These are phyloP conservation scores for Phalanger gymnotis DNA, from an alignment of 2,797 vertebrate species.

Conservation along the genomic window DNA sequence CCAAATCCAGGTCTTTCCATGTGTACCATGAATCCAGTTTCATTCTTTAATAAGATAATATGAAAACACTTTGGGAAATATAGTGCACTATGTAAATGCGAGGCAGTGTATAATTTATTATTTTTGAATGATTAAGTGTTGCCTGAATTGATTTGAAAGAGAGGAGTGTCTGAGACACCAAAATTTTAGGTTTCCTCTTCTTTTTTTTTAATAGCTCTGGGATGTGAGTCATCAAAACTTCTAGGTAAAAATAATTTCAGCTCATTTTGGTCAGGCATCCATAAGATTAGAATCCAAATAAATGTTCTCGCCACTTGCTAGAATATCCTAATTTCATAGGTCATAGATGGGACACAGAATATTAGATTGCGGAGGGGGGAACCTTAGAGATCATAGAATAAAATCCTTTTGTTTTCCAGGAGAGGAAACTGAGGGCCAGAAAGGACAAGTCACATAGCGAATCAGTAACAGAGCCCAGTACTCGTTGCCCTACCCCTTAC, in stretches of 20 bases:
- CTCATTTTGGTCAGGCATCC: constrained; percentile 14
- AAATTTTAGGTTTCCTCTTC: background rate
- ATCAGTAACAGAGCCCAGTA: background rate
- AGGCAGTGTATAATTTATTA: background rate
- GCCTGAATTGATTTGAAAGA: background rate
- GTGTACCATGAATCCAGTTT: background rate
- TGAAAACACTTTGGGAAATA: background rate
- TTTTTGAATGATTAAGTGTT: background rate
- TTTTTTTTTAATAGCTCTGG: constrained; percentile 17
- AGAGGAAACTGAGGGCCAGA: background rate
- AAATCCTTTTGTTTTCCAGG: background rate
- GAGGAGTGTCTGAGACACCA: background rate
- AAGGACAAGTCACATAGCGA: background rate
- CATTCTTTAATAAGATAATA: background rate
- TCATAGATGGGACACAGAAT: background rate
- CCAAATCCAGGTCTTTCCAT: background rate
- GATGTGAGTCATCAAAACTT: background rate
- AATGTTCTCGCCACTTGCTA: background rate
- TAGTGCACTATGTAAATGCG: background rate
- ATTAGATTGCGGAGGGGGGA: background rate
- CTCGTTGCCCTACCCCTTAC: background rate
- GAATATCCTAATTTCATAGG: constrained; percentile 13
- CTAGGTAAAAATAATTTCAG: constrained; percentile 53
- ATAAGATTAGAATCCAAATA: constrained; percentile 61
- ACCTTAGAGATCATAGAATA: background rate